Evolutionary conservation across 92 coral and sea anemone genomes (phyloP), one percentile per base, ranked within the genome.

Genomic region (Scolanthus callimorphus): DNA sequence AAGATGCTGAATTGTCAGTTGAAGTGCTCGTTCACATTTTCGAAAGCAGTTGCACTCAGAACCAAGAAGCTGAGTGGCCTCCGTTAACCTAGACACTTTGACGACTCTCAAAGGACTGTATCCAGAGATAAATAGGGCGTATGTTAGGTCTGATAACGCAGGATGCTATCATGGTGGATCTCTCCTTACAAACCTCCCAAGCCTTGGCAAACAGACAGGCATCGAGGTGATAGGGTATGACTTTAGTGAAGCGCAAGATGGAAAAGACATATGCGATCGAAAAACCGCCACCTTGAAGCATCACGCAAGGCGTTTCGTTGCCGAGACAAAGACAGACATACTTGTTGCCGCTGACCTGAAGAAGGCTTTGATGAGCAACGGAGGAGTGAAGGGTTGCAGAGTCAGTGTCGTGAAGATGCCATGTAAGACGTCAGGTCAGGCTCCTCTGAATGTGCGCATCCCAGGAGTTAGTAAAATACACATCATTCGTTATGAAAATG

Each of bases 401-500:
- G 57, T 62, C 29, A 46, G 69, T 28, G 43, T 62, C 22, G 69
- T 29, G 31, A 31, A 62, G 50, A 48, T 62, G 69, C 57, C 69
- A 62, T n/a, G n/a, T n/a, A 55, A 47, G 28, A 71, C 61, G 15
- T 53, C 62, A 45, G 56, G 74, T 45, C 65, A 56, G 21, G 28
- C 56, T 55, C 53, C 54, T 49, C 47, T 31, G 50, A 62, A 62
- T 57, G 46, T 27, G 43, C 47, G 25, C 30, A 62, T 62, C 8
- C 20, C 25, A 20, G 74, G 74, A 55, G 56, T 67, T 20, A 67
- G 65, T 67, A 53, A 67, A 39, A 67, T 67, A 39, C 65, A 67
- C 56, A 67, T 54, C 28, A 67, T 67, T 55, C 65, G 46, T 67
- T 67, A 67, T 64, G 53, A 67, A 43, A 64, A 67, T n/a, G n/a